Conservation (phyloP, 2,113 vertebrate species). For the Oenanthe oenanthe region DNA sequence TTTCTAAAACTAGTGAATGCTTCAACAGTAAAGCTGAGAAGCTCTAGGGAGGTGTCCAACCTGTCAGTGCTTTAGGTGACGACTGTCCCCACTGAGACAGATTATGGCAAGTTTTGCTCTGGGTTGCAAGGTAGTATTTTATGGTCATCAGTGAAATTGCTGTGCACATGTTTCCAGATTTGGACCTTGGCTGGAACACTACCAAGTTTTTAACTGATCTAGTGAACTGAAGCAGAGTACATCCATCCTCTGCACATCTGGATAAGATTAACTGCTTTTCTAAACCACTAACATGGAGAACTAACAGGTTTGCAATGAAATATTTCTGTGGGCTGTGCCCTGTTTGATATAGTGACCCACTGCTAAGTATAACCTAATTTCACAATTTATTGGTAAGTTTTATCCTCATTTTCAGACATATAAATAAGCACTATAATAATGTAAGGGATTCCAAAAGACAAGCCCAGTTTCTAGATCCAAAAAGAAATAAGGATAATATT, state of each 20-base stretch:
- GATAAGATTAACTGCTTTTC: not conserved
- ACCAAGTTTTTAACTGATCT: not conserved
- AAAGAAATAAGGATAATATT: not conserved
- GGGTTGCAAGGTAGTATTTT: not conserved
- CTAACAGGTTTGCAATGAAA: not conserved
- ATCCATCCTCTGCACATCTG: not conserved
- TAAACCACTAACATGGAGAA: not conserved
- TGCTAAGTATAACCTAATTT: not conserved
- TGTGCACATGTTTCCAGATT: not conserved
- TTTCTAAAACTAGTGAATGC: not conserved
- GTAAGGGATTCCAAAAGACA: not conserved
- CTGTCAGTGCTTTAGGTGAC: not conserved
- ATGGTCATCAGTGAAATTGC: not conserved
- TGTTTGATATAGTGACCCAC: not conserved
- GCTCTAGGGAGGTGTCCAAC: not conserved
- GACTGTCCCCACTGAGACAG: rapidly evolving
- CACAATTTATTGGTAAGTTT: not conserved
- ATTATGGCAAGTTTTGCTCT: not conserved
- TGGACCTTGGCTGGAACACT: not conserved
- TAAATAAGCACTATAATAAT: not conserved
- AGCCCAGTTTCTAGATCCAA: not conserved
- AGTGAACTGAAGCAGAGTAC: not conserved
- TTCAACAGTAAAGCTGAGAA: not conserved
- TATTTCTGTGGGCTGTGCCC: not conserved
- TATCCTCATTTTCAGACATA: not conserved